A percentile compares a stretch with the other conserved stretches of the same genome.
Evolutionary conservation across 2,888 invertebrate species (phyloP).

Genomic region (Galerucella calmariensis): DNA sequence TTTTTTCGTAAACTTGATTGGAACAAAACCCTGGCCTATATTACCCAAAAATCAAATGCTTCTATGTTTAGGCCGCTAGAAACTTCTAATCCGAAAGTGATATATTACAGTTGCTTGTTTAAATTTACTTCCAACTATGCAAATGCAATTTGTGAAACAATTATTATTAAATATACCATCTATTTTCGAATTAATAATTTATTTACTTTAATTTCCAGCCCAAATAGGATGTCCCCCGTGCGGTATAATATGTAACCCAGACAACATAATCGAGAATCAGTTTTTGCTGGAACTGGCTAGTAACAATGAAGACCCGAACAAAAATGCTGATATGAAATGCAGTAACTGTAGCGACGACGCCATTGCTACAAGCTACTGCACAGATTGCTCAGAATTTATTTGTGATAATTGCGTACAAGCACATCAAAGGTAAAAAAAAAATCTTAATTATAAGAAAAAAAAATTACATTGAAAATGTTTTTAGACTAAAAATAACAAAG

Average conservation of each 20-base stretch:
- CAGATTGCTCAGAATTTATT: constrained; percentile 90
- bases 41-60: too few relatives aligned
- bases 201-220: constrained; percentile 38
- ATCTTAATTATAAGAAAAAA: background rate
- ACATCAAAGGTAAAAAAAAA: constrained; percentile 75
- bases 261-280: constrained; percentile 85
- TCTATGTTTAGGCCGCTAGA: too few relatives aligned
- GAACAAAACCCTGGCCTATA: too few relatives aligned
- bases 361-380: constrained; percentile 87
- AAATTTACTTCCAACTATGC: too few relatives aligned
- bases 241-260: constrained; percentile 76
- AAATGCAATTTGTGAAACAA: background rate
- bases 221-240: constrained; percentile 77
- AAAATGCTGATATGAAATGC: constrained; percentile 72
- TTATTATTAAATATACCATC: background rate
- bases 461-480: constrained; percentile 14
- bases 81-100: too few relatives aligned
- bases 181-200: background rate
- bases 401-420: constrained; percentile 92
- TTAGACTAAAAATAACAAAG: constrained; percentile 87
- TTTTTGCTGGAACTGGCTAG: constrained; percentile 78
- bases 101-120: too few relatives aligned
- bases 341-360: constrained; percentile 89
- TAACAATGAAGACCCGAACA: constrained; percentile 67
- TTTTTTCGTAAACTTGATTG: too few relatives aligned